Evolutionary conservation across 2,888 invertebrate genomes (phyloP), one percentile per base, ranked within the genome.

Genomic region (Rotaria macrura): DNA sequence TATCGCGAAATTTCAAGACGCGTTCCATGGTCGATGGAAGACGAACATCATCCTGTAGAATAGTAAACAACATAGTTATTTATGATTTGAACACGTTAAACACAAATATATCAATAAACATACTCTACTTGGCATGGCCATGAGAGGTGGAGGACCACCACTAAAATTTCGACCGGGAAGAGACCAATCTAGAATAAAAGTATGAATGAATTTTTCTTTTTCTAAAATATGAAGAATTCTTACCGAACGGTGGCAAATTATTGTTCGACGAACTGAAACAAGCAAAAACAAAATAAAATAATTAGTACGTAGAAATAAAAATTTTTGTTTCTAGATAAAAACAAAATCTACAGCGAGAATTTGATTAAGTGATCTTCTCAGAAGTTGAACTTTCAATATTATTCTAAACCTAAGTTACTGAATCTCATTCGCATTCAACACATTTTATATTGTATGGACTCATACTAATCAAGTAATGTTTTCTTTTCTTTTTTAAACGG

Each of bases 1-100:
- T 65, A 79, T 79, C 79, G n/a, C 79, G 79, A 43, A 79, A 79
- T n/a, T 79, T 40, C 25, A 79, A 79, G 43, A 79, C 43, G n/a
- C 43, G 40, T 43, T 79, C 79, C 43, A 79, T 40, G 2, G 43
- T 79, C 4, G 43, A 40, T 43, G 79, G 43, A 20, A 79, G 34
- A 38, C 79, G 79, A 43, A 79, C 79, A n/a, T 43, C 79, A 43
- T 79, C 79, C 79, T 79, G 43, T 43, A 10, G 1, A 25, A 74
- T 52, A 52, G 17, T 2, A 12, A 52, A 4, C 4, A 74, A 10
- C 4, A 40, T 40, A 10, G 17, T 40, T 40, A 40, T 20, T 7
- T 40, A 17, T 74, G 40, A 34, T 23, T 40, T 79, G 10, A 23
- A 0, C 12, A 43, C 25, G 25, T 25, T n/a, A 20, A 43, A 43